Percentiles rank a stretch among this genome's conserved stretches.
Conservation (phyloP, 2,888 invertebrate species). For the Dione vanillae region DNA sequence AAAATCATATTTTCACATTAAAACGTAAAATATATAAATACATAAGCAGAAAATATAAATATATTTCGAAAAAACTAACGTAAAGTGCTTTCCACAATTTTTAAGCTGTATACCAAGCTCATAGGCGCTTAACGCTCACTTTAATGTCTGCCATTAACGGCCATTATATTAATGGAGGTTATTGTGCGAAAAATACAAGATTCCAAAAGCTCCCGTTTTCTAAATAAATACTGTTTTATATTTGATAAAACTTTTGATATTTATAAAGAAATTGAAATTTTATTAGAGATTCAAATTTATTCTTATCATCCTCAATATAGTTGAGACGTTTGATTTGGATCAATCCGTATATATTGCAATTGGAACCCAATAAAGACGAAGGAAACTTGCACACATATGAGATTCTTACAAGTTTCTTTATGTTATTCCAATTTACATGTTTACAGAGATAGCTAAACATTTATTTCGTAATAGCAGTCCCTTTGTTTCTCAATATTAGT, state of each 20-base stretch:
- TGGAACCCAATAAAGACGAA: too few species aligned
- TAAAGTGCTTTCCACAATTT: constrained; percentile 8
- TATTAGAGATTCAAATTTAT: neutral
- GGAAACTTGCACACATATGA: too few species aligned
- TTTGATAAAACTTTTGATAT: neutral
- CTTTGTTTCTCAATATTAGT: too few species aligned
- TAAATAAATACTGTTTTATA: neutral
- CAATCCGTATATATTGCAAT: neutral
- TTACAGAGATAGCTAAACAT: too few species aligned
- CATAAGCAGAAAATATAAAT: neutral
- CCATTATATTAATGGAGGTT: constrained; percentile 25
- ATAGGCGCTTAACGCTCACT: constrained; percentile 8
- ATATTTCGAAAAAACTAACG: neutral
- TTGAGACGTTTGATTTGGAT: neutral
- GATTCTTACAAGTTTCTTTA: too few species aligned
- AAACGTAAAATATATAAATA: too few species aligned
- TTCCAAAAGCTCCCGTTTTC: constrained; percentile 1
- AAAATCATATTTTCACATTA: neutral
- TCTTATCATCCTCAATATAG: neutral
- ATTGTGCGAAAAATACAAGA: constrained; percentile 19
- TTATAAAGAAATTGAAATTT: too few species aligned
- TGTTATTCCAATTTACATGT: too few species aligned
- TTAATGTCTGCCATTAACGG: constrained; percentile 20
- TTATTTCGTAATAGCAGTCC: too few species aligned
- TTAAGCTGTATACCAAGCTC: neutral